Base-by-base conservation (phyloP, 2,113 vertebrate genomes). In the Daubentonia madagascariensis region DNA sequence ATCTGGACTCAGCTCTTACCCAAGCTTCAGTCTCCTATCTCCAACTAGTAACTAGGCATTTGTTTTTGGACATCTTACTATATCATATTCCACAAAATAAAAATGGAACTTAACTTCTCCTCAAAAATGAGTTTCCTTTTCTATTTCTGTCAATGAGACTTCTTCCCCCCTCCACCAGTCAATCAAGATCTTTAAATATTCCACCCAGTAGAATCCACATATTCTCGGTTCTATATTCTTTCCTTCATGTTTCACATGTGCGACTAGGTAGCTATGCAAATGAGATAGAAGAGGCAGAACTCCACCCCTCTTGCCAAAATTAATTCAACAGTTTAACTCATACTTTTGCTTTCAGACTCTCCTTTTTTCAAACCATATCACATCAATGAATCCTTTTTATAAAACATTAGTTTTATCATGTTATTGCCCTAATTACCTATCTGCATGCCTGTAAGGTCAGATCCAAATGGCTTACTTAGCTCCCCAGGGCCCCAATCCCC, bases 141-240 rank as follows among this genome's bases (percentile, higher is more conserved):
- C 67, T 72, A 80, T 95, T 93, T 91, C 40, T 89, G 25, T 68
- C 25, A 61, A 63, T 50, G 32, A 93, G 22, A 83, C 35, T 35
- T 40, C 50, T 25, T 52, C 30, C 37, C 37, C 43, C 11, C 57
- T 17, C 59, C 14, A 65, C 23, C 14, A 73, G 35, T 6, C 25
- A 76, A 89, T 68, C 63, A 93, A 81, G 10, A 94, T 54, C 32
- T 23, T 97, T 85, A 80, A 50, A 88, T 85, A 76, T 70, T 86
- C 32, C 48, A 87, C 52, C 20, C 8, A 85, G 12, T 18, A 96
- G 35, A 92, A n/a, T 65, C 23, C 3, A 92, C 40, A 78, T 65
- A 73, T 70, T 96, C 45, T 86, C 65, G 79, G 61, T 54, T 94
- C 30, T 89, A 85, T 32, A 93, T 83, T 83, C 65, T 72, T 94